These are phyloP conservation scores for Melanostoma mellinum DNA, from an alignment of 2,888 invertebrate species.

Conservation along the genomic window DNA sequence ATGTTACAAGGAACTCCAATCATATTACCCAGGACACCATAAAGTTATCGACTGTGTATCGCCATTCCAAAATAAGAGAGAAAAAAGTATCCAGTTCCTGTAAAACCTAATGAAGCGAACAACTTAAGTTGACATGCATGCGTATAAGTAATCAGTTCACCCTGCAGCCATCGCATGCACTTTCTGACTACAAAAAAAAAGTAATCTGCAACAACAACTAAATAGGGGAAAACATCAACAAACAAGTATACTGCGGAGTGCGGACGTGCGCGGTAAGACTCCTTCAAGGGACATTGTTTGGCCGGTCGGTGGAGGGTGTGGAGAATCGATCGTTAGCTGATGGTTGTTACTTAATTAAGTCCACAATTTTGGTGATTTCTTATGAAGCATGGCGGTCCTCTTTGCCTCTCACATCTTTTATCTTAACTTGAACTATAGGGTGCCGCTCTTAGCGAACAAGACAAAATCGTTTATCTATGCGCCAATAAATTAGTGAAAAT, in stretches of 20 bases:
- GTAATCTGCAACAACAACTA: too few species aligned
- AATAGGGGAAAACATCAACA: neutral
- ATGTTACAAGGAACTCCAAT: constrained; percentile 67
- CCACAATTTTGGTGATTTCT: constrained; percentile 55
- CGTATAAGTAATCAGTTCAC: constrained; percentile 57
- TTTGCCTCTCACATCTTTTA: constrained; percentile 55
- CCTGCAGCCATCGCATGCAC: constrained; percentile 35
- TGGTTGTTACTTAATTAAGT: constrained; percentile 54
- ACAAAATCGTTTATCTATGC: constrained; percentile 55
- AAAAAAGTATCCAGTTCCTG: constrained; percentile 19
- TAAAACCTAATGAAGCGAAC: constrained; percentile 54
- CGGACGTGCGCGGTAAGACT: constrained; percentile 15
- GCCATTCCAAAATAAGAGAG: constrained; percentile 2
- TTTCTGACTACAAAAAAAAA: constrained; percentile 10
- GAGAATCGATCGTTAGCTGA: constrained; percentile 12
- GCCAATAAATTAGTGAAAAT: constrained; percentile 72
- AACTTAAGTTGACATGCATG: constrained; percentile 44
- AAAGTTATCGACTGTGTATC: constrained; percentile 26
- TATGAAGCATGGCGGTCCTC: constrained; percentile 37
- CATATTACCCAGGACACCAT: constrained; percentile 56
- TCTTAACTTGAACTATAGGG: constrained; percentile 15
- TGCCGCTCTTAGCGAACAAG: constrained; percentile 9
- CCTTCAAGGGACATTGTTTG: constrained; percentile 35
- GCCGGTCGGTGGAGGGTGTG: constrained; percentile 15
- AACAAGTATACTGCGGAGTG: neutral